Conservation (phyloP, 2,113 vertebrate species). For the Zapus hudsonius region DNA sequence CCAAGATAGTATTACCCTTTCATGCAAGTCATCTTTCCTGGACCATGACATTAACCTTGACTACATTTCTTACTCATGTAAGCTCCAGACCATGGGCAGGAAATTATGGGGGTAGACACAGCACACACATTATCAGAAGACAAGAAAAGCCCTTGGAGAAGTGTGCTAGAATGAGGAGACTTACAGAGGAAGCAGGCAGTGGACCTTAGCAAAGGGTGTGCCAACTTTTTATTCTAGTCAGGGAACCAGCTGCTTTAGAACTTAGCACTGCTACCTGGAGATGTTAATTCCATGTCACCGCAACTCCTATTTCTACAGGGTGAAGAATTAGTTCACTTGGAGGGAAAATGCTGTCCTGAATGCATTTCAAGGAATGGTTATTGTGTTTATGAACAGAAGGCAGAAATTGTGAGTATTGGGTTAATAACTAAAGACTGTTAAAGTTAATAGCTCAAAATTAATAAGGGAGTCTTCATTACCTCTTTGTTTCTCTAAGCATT, state of each 20-base stretch:
- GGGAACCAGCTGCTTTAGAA: conserved; percentile 63
- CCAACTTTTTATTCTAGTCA: conserved; percentile 63
- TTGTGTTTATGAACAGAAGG: conserved; percentile 87
- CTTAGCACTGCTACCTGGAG: conserved; percentile 56
- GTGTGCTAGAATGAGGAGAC: neutral
- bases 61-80: neutral
- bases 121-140: neutral
- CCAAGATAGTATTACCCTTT: neutral
- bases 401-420: conserved; percentile 88
- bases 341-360: conserved; percentile 94
- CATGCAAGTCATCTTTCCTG: conserved; percentile 4
- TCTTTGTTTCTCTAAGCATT: neutral
- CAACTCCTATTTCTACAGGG: conserved; percentile 85
- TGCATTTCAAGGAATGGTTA: conserved; percentile 85
- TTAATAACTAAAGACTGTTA: neutral
- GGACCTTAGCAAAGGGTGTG: rapidly evolving
- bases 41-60: neutral
- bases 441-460: conserved; percentile 26
- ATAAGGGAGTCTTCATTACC: neutral
- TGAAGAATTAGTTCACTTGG: conserved; percentile 89
- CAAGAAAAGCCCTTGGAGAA: neutral
- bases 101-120: neutral
- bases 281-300: conserved; percentile 59
- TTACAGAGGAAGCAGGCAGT: neutral
- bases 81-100: neutral